These are phyloP conservation scores for Elephantulus edwardii DNA, from an alignment of 2,113 vertebrate genomes.

Conservation along the genomic window DNA sequence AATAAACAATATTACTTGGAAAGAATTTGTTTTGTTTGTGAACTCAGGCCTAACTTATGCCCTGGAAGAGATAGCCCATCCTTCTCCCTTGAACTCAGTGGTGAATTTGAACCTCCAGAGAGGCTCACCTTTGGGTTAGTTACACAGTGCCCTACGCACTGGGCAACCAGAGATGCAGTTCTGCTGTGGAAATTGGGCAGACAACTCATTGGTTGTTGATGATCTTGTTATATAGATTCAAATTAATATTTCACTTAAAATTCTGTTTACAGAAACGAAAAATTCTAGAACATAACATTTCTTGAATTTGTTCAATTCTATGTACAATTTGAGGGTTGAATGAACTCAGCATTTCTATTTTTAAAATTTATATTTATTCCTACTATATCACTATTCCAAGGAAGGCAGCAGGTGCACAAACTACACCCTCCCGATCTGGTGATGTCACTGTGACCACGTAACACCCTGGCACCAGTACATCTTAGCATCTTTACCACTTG, in stretches of 20 bases:
- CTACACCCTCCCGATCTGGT: too few species aligned
- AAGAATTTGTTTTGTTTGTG: not conserved
- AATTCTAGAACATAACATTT: not conserved
- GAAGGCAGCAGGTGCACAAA: too few species aligned
- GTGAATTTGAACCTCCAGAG: too few species aligned
- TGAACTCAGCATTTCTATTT: not conserved
- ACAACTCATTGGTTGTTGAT: not conserved
- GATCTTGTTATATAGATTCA: not conserved
- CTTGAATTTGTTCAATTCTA: not conserved
- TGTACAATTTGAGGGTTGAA: not conserved
- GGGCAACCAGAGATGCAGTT: too few species aligned
- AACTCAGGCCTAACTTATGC: too few species aligned
- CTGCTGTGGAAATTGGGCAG: too few species aligned
- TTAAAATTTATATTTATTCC: not conserved
- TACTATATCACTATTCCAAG: too few species aligned
- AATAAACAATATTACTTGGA: not conserved
- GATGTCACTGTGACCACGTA: too few species aligned
- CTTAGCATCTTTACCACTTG: conserved; percentile 6
- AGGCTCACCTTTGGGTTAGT: too few species aligned
- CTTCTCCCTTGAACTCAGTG: too few species aligned
- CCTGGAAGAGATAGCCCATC: too few species aligned
- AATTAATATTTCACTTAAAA: not conserved
- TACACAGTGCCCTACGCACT: too few species aligned
- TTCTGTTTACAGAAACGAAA: not conserved
- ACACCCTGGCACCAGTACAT: not conserved